Evolutionary conservation across 2,888 invertebrate genomes (phyloP).

Genomic region (Drosophila pseudotalamancana): DNA sequence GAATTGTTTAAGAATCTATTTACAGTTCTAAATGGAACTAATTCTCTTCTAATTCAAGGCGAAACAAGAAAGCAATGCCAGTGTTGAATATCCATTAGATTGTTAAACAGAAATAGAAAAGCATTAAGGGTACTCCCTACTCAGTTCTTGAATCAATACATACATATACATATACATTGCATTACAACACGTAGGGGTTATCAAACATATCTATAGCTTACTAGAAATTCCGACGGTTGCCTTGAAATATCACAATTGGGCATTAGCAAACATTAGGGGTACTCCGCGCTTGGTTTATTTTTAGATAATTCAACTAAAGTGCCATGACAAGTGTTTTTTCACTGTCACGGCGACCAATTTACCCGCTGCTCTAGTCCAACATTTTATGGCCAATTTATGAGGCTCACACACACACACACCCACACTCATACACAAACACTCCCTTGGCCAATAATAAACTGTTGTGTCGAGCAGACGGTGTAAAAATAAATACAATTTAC

Average conservation of each 20-base stretch:
- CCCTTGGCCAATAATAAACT: slow-evolving; percentile 34
- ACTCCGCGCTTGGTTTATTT: slow-evolving; percentile 3
- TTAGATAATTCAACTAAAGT: slow-evolving; percentile 23
- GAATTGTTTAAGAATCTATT: too few relatives aligned
- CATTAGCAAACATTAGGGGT: slow-evolving; percentile 8
- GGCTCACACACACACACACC: slow-evolving; percentile 1
- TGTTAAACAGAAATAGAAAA: too few relatives aligned
- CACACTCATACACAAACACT: slow-evolving; percentile 2
- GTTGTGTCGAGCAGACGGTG: slow-evolving; percentile 12
- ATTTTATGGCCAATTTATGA: slow-evolving; percentile 47
- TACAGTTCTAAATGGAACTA: too few relatives aligned
- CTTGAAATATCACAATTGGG: background rate
- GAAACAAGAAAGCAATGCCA: too few relatives aligned
- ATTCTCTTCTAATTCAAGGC: too few relatives aligned
- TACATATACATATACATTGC: too few relatives aligned
- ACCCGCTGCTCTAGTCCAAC: slow-evolving; percentile 1
- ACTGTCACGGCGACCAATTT: slow-evolving; percentile 23
- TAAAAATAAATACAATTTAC: slow-evolving; percentile 38
- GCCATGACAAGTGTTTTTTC: slow-evolving; percentile 23
- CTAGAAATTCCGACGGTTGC: background rate
- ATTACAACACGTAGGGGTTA: too few relatives aligned
- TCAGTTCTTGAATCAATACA: too few relatives aligned
- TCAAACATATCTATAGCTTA: background rate
- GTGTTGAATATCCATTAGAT: too few relatives aligned
- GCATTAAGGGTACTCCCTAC: too few relatives aligned